A percentile compares a stretch with the other conserved stretches of the same genome.
phyloP scores from a whole-genome alignment of 1,140 invertebrate genomes.

The Idris sp. region DNA sequence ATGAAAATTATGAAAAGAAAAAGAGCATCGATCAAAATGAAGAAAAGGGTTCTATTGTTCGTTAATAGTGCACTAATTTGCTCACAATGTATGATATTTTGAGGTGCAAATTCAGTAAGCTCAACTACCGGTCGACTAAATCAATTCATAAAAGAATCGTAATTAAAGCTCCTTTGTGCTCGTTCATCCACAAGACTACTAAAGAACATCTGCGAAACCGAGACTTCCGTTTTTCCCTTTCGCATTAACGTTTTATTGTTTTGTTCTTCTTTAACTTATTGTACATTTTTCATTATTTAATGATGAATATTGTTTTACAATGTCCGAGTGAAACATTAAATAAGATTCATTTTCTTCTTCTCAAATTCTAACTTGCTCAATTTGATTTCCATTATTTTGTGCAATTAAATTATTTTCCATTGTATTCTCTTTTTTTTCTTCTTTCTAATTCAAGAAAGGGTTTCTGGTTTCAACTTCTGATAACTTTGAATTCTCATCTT shows the following conservation, averaged over 20 bases:
- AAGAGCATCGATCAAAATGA: constrained; percentile 43
- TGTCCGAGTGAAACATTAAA: too few relatives aligned
- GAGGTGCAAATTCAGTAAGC: constrained; percentile 63
- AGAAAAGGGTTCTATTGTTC: constrained; percentile 72
- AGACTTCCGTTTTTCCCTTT: constrained; percentile 65
- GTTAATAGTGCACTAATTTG: constrained; percentile 74
- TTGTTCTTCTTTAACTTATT: constrained; percentile 40
- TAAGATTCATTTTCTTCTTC: too few relatives aligned
- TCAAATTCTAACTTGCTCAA: too few relatives aligned
- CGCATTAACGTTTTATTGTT: constrained; percentile 63
- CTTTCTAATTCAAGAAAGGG: constrained; percentile 51
- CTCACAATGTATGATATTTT: constrained; percentile 72
- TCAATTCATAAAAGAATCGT: constrained; percentile 76
- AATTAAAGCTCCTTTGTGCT: constrained; percentile 73
- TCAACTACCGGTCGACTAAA: constrained; percentile 70
- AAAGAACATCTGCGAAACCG: constrained; percentile 64
- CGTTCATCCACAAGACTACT: constrained; percentile 61
- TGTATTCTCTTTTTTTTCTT: constrained; percentile 31
- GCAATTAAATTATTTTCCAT: too few relatives aligned
- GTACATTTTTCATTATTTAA: constrained; percentile 55
- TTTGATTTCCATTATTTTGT: constrained; percentile 17
- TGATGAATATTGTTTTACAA: neutral
- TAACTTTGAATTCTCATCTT: constrained; percentile 67
- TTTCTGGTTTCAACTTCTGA: constrained; percentile 60
- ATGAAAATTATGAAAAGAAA: constrained; percentile 62